Base-by-base conservation (phyloP, 2,888 invertebrate genomes). In the Latheticus oryzae region DNA sequence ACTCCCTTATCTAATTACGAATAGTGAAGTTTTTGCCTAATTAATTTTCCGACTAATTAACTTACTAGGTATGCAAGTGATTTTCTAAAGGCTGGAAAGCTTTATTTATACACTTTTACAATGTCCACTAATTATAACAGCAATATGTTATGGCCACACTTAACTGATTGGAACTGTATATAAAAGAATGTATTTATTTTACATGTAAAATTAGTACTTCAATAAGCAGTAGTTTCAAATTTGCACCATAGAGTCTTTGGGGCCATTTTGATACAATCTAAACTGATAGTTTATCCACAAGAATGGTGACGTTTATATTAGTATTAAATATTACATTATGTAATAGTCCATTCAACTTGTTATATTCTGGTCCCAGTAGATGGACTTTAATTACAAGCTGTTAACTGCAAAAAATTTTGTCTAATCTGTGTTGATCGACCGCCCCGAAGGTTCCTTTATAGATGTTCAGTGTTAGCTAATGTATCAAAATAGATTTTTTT, bases 391-490 rank as follows among this genome's bases (percentile, higher is more conserved):
- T 35, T 5, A 15, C 15, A 30, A 30, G 33, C 13, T 15, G 7
- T 16, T 28, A 28, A 19, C 17, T 3, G 16, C 19, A 8, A 16
- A n/a, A n/a, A 35, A 19, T 35, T 35, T 8, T 17, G 35, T 35
- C 28, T 17, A 15, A 17, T 35, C 8, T 17, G 3, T 35, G 15
- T 35, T 35, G 7, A 16, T 35, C 17, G 15, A 35, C 5, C 38
- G 47, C 21, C 47, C 47, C 23, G 28, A 43, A 35, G 43, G 40
- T 50, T 54, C 63, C 57, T 64, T 47, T 53, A 11, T 68, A 67
- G 69, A 64, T 65, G 69, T 69, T 69, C 65, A 63, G 63, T 69
- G 69, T 68, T 62, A 64, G 63, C 62, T 60, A 16, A 47, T 54
- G 54, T 54, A 59, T 48, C 28, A 26, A 43, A 37, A 56, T 33